A percentile compares a stretch with the other conserved stretches of the same genome.
Evolutionary conservation across 2,113 vertebrate species (phyloP).

Genomic region (cat (Felis catus)): DNA sequence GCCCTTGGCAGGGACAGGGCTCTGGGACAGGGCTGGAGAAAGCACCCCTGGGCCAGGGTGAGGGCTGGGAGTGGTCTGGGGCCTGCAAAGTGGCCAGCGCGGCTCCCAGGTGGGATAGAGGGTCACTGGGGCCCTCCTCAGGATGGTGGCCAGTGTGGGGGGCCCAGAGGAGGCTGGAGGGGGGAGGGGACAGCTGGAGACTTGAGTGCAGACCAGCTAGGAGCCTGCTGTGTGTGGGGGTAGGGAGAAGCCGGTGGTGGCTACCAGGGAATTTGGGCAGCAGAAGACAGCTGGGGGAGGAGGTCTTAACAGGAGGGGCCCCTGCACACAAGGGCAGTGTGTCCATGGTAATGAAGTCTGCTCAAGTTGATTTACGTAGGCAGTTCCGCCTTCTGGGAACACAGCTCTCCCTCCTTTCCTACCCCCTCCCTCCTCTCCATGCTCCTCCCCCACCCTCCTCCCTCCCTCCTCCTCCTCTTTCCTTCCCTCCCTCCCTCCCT

Average conservation of each 20-base stretch:
- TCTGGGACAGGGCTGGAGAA: too few species aligned
- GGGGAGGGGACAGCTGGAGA: neutral
- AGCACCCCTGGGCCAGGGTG: neutral
- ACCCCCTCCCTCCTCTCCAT: neutral
- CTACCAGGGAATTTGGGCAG: too few species aligned
- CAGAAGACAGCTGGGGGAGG: neutral
- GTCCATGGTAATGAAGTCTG: neutral
- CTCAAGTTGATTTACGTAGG: neutral
- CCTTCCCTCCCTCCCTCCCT: neutral
- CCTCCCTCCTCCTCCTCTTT: neutral
- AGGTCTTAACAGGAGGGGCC: too few species aligned
- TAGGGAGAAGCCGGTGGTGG: neutral
- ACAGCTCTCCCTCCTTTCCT: neutral
- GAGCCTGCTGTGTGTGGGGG: neutral
- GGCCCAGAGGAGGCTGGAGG: rapidly evolving
- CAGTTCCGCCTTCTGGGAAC: neutral
- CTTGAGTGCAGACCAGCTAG: neutral
- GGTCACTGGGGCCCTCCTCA: neutral
- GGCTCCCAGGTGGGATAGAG: neutral
- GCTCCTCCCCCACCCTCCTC: neutral
- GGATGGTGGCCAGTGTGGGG: neutral
- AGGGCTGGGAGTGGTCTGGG: neutral
- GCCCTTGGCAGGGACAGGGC: too few species aligned
- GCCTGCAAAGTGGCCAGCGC: neutral
- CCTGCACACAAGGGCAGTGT: too few species aligned